Evolutionary conservation across 2,888 invertebrate species (phyloP), one percentile per base, ranked within the genome.

Genomic region (Acanthoscelides obtectus): DNA sequence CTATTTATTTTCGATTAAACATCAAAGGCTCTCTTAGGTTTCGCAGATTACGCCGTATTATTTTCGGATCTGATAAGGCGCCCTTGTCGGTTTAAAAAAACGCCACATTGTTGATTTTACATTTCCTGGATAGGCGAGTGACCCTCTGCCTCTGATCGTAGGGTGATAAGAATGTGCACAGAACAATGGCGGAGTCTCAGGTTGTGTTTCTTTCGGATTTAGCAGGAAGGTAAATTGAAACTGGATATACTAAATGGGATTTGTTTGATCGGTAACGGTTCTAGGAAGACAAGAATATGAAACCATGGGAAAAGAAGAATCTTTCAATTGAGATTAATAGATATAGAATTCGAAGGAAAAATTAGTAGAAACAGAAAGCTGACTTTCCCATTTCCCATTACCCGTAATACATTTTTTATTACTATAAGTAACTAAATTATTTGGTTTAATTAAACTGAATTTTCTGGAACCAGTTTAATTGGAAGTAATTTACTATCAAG

Each of bases 21-120:
- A 80, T 84, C 84, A 84, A 85, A 85, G 83, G 80, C 80, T 83
- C 82, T 83, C 82, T 79, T 78, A 81, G 83, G 82, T 82, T 83
- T 83, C 79, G 78, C 78, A 81, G 84, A 84, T 84, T 84, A 84
- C 77, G 79, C 79, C 77, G 78, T 81, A 75, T 82, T 83, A 80
- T 79, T 79, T 71, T 69, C 66, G 68, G 80, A 83, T 84, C 83
- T 84, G 84, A 84, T 84, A 84, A 79, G 77, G 77, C 75, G 75
- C 73, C 74, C 72, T 73, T 71, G 73, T 73, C 70, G 73, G 69
- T 72, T 76, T 75, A 80, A 81, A 69, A 81, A 80, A 80, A 79
- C 76, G 78, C 79, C 80, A 79, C 80, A 81, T 81, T 80, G 80
- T 81, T 79, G 79, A 79, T 79, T 79, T 79, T 76, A 75, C 75